phyloP scores from a whole-genome alignment of 2,113 vertebrate species.

The Gobiocypris rarus region DNA sequence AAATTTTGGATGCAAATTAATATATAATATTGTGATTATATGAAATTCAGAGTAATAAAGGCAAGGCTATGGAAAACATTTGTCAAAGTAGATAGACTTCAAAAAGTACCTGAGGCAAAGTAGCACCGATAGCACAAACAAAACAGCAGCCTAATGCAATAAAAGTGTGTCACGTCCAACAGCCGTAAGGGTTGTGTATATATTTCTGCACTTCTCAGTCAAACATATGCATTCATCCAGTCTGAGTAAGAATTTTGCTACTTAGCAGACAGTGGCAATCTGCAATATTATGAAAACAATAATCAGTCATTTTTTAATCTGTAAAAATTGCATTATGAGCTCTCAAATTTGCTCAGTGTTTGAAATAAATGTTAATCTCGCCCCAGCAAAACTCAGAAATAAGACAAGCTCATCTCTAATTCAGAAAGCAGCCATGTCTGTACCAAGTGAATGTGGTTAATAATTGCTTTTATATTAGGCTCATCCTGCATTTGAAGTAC shows the following conservation, averaged over 20 bases:
- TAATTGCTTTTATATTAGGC: slow-evolving; percentile 22
- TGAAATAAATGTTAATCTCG: background rate
- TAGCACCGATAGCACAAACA: background rate
- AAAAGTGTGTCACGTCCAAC: background rate
- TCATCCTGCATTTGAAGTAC: slow-evolving; percentile 32
- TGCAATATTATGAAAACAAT: background rate
- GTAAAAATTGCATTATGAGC: background rate
- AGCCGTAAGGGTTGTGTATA: background rate
- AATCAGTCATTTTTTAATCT: background rate
- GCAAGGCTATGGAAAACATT: background rate
- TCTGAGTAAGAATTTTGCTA: background rate
- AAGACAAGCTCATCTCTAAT: slow-evolving; percentile 14
- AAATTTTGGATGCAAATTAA: background rate
- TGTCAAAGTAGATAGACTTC: slow-evolving; percentile 13
- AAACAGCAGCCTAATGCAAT: slow-evolving; percentile 13
- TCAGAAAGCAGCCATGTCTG: slow-evolving; percentile 12
- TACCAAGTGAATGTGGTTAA: background rate
- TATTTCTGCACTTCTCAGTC: background rate
- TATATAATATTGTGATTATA: background rate
- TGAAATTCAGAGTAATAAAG: slow-evolving; percentile 23
- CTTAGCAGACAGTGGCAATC: background rate
- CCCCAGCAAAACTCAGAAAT: background rate
- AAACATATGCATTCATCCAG: background rate
- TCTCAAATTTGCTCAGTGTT: background rate
- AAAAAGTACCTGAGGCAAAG: background rate